Conservation (phyloP, 2,113 vertebrate genomes). For the Gymnorhina tibicen region DNA sequence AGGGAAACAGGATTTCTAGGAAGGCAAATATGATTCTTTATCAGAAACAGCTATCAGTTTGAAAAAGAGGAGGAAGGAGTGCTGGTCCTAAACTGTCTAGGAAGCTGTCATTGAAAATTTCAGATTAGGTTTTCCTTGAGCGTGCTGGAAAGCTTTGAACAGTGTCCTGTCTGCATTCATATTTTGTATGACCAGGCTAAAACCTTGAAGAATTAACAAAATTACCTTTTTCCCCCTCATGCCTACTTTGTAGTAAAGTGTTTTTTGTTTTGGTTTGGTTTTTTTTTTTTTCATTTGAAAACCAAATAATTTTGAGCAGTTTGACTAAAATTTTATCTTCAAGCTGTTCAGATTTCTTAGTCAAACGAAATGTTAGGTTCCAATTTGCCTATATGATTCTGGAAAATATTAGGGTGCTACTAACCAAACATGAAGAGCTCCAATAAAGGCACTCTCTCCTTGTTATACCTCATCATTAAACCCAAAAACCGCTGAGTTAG, state of each 20-base stretch:
- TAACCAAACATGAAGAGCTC: neutral
- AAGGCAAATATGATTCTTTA: neutral
- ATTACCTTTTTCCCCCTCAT: accelerated
- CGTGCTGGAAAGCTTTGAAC: neutral
- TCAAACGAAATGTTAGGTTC: neutral
- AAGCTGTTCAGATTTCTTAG: neutral
- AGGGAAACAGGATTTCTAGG: neutral
- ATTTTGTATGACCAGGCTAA: neutral
- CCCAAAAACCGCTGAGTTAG: neutral
- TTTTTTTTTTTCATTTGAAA: neutral
- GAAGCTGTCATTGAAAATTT: neutral
- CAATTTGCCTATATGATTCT: neutral
- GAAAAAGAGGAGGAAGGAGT: neutral
- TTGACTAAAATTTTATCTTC: neutral
- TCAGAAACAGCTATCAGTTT: neutral
- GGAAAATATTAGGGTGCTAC: neutral
- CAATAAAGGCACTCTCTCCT: neutral
- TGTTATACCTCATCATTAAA: neutral
- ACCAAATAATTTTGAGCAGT: neutral
- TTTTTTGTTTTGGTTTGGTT: neutral
- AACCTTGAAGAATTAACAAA: neutral
- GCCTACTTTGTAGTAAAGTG: neutral
- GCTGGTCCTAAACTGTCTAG: neutral
- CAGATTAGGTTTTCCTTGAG: neutral
- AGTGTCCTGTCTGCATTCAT: neutral